Conservation (phyloP, 2,888 invertebrate genomes). For the Chrysolina oricalcia region DNA sequence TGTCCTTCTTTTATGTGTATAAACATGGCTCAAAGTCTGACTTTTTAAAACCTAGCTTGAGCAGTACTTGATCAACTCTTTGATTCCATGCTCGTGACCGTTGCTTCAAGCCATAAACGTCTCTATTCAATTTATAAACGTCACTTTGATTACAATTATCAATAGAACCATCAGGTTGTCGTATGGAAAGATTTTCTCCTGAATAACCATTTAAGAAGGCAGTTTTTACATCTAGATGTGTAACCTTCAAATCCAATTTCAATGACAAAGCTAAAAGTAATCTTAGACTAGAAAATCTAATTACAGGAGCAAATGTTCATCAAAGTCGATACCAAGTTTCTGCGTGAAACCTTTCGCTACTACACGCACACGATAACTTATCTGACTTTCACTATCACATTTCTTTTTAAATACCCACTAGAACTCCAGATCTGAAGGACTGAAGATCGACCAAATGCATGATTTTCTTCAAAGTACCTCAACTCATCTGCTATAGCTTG, state of each 20-base stretch:
- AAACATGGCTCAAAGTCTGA: conserved; percentile 27
- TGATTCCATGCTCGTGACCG: conserved; percentile 29
- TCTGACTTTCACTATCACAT: conserved; percentile 47
- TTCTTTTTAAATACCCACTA: conserved; percentile 61
- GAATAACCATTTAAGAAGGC: conserved; percentile 58
- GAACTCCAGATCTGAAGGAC: conserved; percentile 51
- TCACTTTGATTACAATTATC: conserved; percentile 43
- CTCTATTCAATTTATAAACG: conserved; percentile 48
- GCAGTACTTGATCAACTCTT: conserved; percentile 40
- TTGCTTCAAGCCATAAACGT: conserved; percentile 44
- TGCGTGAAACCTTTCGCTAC: conserved; percentile 46
- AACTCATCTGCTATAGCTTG: conserved; percentile 59
- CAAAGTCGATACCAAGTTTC: no score
- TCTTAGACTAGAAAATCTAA: conserved; percentile 52
- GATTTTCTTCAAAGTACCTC: conserved; percentile 57
- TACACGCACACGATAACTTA: conserved; percentile 48
- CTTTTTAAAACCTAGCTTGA: conserved; percentile 18
- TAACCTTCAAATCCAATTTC: conserved; percentile 43
- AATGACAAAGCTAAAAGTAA: conserved; percentile 52
- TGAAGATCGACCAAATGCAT: conserved; percentile 55
- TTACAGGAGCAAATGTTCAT: conserved; percentile 56
- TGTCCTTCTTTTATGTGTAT: conserved; percentile 10
- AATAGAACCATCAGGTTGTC: conserved; percentile 50
- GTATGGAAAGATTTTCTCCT: conserved; percentile 54
- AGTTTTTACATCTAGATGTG: conserved; percentile 56